phyloP scores from a whole-genome alignment of 2,113 vertebrate species.

The Tenebrosternarchus preto region DNA sequence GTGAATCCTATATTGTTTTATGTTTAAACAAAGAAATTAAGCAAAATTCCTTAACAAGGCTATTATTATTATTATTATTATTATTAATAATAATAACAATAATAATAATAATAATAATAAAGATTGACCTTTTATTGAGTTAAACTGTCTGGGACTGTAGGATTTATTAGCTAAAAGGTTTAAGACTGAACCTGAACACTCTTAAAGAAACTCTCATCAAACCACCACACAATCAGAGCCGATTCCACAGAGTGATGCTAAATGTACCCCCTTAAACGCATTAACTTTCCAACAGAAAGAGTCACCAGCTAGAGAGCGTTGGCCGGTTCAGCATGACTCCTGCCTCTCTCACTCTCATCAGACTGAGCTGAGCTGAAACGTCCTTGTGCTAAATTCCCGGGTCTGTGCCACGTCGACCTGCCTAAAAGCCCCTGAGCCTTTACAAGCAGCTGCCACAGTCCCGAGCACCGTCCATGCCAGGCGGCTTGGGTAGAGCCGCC shows the following conservation, averaged over 20 bases:
- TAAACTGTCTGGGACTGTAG: slow-evolving; percentile 30
- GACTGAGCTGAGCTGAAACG: slow-evolving; percentile 54
- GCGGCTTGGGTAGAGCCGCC: neutral
- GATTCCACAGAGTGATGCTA: neutral
- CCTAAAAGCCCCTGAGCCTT: neutral
- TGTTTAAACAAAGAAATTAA: too few relatives aligned
- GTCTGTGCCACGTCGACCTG: slow-evolving; percentile 29
- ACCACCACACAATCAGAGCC: slow-evolving; percentile 4
- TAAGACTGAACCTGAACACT: neutral
- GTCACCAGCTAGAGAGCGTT: neutral
- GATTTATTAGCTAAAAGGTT: slow-evolving; percentile 43
- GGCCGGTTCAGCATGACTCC: slow-evolving; percentile 41
- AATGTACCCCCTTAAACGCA: neutral
- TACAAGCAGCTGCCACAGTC: neutral
- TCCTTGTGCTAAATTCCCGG: slow-evolving; percentile 46
- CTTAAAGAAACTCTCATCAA: slow-evolving; percentile 22
- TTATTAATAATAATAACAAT: neutral
- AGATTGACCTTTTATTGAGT: slow-evolving; percentile 41
- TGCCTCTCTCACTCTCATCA: slow-evolving; percentile 49
- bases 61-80: neutral
- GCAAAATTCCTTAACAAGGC: neutral
- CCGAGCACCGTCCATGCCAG: neutral
- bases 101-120: neutral
- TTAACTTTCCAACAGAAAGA: neutral
- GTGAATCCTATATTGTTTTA: neutral